Base-by-base conservation (phyloP, 2,797 vertebrate genomes). In the Hipposideros larvatus region DNA sequence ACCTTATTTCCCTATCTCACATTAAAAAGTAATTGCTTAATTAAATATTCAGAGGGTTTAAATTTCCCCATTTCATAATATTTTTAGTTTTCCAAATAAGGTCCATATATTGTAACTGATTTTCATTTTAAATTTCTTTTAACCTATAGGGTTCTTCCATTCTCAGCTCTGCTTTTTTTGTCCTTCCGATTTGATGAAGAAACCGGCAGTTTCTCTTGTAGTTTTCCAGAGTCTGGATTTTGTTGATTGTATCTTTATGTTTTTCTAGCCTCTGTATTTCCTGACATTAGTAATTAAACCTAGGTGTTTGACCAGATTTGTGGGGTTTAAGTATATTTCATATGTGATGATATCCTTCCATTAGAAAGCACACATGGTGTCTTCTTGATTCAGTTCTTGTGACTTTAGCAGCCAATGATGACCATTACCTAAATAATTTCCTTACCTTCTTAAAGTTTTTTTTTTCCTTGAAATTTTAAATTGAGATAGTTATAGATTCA, bases 391-490 rank as follows among this genome's bases (percentile, higher is more conserved):
- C 46, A 79, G 57, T 85, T 65, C 77, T 31, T 78, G 57, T 78
- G 19, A 41, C 66, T 79, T 65, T 90, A 57, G 24, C 79, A 63
- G 73, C 57, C 37, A 55, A 0, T 89, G 46, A 53, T 79, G 19
- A 85, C 63, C 63, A 85, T 0, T 84, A 16, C 26, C 77, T 86
- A 74, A 41, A 31, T 68, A n/a, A 65, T 66, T 66, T 51, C 61
- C 43, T 83, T 66, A 66, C 22, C 46, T 51, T 7, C 31, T n/a
- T 82, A 37, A 59, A 51, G 31, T 66, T 51, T 3, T 34, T 41
- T 79, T 79, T 91, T 68, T 16, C 41, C n/a, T 92, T 84, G 34
- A 87, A 82, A 77, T 46, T 86, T 86, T 57, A 68, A 91, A 28
- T 41, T 93, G 22, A 88, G 18, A 37, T 68, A 59, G 15, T 37